A percentile compares a stretch with the other conserved stretches of the same genome.
phyloP scores from a whole-genome alignment of 1,140 invertebrate genomes.

The Drosophila auraria region DNA sequence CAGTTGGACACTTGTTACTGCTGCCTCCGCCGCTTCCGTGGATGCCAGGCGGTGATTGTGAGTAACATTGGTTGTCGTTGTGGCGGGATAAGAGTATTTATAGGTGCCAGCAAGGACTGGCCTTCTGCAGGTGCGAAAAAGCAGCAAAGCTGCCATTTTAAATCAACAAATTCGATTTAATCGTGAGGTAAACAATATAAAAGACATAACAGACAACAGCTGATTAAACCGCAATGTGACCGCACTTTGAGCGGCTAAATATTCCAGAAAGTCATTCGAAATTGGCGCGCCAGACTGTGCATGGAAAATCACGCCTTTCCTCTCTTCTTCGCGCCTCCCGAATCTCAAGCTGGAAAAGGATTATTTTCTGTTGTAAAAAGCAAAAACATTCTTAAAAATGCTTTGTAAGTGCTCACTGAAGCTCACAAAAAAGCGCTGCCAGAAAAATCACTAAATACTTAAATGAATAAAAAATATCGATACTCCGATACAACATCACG shows the following conservation, averaged over 20 bases:
- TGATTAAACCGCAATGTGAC: not conserved
- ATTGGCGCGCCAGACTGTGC: not conserved
- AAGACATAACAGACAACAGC: constrained; percentile 26
- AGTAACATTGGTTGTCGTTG: not conserved
- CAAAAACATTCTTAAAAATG: too few species aligned
- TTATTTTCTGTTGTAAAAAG: too few species aligned
- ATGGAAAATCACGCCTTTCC: not conserved
- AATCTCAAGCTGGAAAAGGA: too few species aligned
- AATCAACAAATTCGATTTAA: not conserved
- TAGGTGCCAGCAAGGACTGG: not conserved
- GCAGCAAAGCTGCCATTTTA: constrained; percentile 41
- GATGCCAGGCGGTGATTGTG: constrained; percentile 55
- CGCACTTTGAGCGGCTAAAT: not conserved
- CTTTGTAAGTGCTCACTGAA: too few species aligned
- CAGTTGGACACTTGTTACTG: constrained; percentile 31
- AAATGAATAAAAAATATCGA: too few species aligned
- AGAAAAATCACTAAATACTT: too few species aligned
- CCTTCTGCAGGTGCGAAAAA: constrained; percentile 29
- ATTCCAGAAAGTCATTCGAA: not conserved
- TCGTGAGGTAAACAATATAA: constrained; percentile 18
- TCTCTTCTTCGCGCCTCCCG: too few species aligned
- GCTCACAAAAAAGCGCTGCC: too few species aligned
- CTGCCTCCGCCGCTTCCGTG: constrained; percentile 49
- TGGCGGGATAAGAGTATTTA: constrained; percentile 17
- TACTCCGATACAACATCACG: not conserved